Percentiles rank a stretch among this genome's conserved stretches.
Evolutionary conservation across 2,113 vertebrate genomes (phyloP).

Genomic region (Glaucomys volans): DNA sequence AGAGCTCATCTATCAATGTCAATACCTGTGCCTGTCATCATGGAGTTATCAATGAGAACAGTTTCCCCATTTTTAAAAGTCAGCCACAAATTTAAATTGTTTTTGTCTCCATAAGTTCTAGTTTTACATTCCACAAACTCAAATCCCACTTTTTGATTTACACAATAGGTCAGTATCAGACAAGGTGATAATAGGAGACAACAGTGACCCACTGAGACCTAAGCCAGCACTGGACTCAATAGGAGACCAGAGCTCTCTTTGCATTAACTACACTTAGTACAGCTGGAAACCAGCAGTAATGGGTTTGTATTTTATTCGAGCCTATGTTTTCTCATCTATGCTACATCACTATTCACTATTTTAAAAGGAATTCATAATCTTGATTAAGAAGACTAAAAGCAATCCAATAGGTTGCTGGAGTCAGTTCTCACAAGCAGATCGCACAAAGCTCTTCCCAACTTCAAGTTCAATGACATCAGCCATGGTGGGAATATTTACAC

Average conservation of each 20-base stretch:
- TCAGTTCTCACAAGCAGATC: background rate
- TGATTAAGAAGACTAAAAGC: background rate
- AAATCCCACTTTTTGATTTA: background rate
- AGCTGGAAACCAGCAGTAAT: background rate
- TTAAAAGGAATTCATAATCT: slow-evolving; percentile 37
- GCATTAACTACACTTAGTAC: background rate
- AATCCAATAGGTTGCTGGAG: background rate
- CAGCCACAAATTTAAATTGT: slow-evolving; percentile 32
- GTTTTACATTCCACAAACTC: slow-evolving; percentile 13
- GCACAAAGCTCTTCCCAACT: background rate
- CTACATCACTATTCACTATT: background rate
- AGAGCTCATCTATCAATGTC: background rate
- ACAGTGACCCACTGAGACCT: background rate
- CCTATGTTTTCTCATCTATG: background rate
- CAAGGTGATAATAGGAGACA: background rate
- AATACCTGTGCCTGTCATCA: background rate
- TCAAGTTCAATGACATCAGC: background rate
- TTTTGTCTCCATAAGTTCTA: background rate
- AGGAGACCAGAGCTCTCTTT: background rate
- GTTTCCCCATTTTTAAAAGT: slow-evolving; percentile 13
- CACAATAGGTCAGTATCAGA: background rate
- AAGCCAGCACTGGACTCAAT: background rate
- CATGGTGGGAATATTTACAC: background rate
- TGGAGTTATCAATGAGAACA: background rate
- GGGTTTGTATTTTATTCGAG: background rate